Base-by-base conservation (phyloP, 2,797 vertebrate species). In the Tragopan temminckii region DNA sequence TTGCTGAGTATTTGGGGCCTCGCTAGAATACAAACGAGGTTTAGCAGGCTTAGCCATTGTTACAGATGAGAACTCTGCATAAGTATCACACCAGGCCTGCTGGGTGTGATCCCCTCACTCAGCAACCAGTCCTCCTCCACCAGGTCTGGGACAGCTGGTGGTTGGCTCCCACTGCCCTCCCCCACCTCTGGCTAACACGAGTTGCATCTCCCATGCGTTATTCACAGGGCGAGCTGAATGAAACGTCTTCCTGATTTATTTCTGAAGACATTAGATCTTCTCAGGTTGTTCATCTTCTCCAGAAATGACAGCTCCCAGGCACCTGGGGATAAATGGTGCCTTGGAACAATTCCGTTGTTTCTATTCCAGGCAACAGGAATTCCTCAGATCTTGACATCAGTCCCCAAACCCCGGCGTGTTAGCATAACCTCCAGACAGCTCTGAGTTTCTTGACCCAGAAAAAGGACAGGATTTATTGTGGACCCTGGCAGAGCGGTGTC, bases 241-340 rank as follows among this genome's bases (percentile, higher is more conserved):
- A 94, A 88, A 93, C 85, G 81, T 57, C 95, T 93, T 96, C 55
- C 94, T 96, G 94, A 95, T 97, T 97, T 96, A 96, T 97, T 97
- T 95, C 95, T 96, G 87, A 97, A 94, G 92, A 45, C 67, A 96
- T 94, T 93, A 97, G 93, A 92, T 97, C 95, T 93, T 96, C 94
- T 93, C 88, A 94, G 78, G 94, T 92, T 93, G 93, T 96, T 95
- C 92, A 85, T 95, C 95, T 92, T 96, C 88, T 80, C 69, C 72
- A 85, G 95, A 94, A 94, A 93, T 89, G 94, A 97, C 95, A 96
- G 95, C 96, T 93, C 9, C 50, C 85, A 88, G 83, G 83, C 95
- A 95, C 92, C 84, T 96, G 97, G 96, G 96, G 95, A 97, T 96
- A 95, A 92, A 88, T 70, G 94, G 84, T 95, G 93, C 69, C 55